phyloP scores from a whole-genome alignment of 2,113 vertebrate genomes.

The Herpailurus yagouaroundi region DNA sequence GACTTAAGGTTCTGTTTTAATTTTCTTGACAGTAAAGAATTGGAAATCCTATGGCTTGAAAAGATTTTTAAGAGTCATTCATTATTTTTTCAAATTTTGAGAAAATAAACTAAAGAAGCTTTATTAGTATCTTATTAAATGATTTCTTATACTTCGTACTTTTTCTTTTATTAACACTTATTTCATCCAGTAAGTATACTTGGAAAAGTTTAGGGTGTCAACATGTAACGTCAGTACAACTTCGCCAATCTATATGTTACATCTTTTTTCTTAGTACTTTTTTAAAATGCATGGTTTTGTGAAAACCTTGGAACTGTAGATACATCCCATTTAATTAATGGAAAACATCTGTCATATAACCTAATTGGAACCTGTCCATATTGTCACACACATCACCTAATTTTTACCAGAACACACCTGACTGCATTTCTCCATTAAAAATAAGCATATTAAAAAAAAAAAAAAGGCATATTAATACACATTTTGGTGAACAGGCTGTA shows the following conservation, averaged over 20 bases:
- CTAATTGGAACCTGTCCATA: neutral
- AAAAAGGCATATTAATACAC: neutral
- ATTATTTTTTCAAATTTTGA: conserved; percentile 16
- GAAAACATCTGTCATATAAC: neutral
- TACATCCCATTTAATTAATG: neutral
- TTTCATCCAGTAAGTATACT: neutral
- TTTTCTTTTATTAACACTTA: neutral
- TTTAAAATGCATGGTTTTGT: neutral
- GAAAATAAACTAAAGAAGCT: conserved; percentile 15
- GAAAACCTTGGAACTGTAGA: neutral
- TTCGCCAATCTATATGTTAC: neutral
- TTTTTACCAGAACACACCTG: conserved; percentile 1
- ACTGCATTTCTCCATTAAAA: conserved; percentile 39
- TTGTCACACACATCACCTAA: neutral
- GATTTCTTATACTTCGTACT: neutral
- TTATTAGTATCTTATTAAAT: conserved; percentile 32
- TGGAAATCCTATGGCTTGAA: neutral
- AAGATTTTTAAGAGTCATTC: conserved; percentile 25
- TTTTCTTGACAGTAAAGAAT: neutral
- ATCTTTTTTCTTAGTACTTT: neutral
- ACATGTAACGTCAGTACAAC: neutral
- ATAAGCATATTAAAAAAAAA: neutral
- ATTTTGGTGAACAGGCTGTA: conserved; percentile 12
- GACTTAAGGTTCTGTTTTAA: neutral
- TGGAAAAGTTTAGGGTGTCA: neutral